Conservation (phyloP, 2,113 vertebrate species). For the Nyctibius bracteatus region DNA sequence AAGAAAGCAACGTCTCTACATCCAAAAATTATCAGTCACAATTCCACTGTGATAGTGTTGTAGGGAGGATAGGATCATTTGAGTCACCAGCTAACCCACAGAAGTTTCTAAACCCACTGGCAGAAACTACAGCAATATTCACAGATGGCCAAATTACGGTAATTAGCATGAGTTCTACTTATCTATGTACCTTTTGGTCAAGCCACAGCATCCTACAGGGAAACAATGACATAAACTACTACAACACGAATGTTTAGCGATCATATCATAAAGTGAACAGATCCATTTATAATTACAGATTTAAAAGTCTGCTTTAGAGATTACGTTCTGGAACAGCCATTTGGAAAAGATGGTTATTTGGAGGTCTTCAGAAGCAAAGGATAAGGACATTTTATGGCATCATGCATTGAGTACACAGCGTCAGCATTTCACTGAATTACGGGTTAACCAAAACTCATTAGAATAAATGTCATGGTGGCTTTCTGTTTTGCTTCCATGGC, state of each 20-base stretch:
- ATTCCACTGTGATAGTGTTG: background rate
- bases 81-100: background rate
- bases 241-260: background rate
- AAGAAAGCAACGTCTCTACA: background rate
- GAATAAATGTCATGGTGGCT: background rate
- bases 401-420: background rate
- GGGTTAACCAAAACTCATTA: constrained; percentile 18
- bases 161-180: background rate
- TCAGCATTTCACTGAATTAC: background rate
- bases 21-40: background rate
- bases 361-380: background rate
- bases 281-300: background rate
- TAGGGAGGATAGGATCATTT: background rate
- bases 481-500: background rate
- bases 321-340: background rate
- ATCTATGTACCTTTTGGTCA: background rate
- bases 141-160: background rate
- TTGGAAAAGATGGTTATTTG: background rate
- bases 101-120: constrained; percentile 5
- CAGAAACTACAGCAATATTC: background rate
- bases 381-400: background rate
- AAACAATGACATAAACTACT: background rate
- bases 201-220: background rate
- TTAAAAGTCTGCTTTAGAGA: background rate
- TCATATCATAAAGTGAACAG: background rate